Base-by-base conservation (phyloP, 2,797 vertebrate genomes). In the Tachyglossus aculeatus region DNA sequence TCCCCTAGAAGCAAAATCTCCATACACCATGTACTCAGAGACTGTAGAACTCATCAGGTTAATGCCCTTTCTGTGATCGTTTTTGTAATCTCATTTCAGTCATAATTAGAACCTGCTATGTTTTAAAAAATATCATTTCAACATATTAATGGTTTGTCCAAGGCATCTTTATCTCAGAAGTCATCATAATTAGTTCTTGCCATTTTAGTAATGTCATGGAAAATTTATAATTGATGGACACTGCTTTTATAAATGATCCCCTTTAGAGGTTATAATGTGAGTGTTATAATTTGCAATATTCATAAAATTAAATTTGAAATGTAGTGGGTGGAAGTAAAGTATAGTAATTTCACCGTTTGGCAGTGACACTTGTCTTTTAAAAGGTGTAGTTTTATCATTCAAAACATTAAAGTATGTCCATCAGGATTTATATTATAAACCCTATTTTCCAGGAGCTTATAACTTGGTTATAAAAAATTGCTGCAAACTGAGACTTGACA, bases 31-130 rank as follows among this genome's bases (percentile, higher is more conserved):
- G 97, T 99, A 99, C 92, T 98, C 97, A 0, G 97, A 99, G 91
- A 99, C 97, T 1, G 97, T 99, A 82, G 97, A 99, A 91, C 96
- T 99, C 76, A 98, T 99, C 94, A 97, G 97, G 97, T 99, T 89
- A 92, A 88, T 89, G 81, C 82, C 83, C 83, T 89, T 90, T 88
- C 90, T 86, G 74, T 77, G 86, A 71, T 89, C 84, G 60, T 88
- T 89, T 89, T 89, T 81, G 77, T 89, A 88, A 88, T 87, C 88
- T 86, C 82, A 85, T 90, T 89, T 91, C 84, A 85, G 78, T 82
- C 76, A 59, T 85, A 88, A 86, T 92, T 90, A 88, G 86, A 90
- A 90, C 70, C 82, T 88, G 81, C 85, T 89, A 76, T 88, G 77
- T 87, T 88, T 91, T 84, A 84, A 86, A 87, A 88, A 93, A 86